These are phyloP conservation scores for Corella eumyota DNA, from an alignment of 23 tunicate species.

Conservation along the genomic window DNA sequence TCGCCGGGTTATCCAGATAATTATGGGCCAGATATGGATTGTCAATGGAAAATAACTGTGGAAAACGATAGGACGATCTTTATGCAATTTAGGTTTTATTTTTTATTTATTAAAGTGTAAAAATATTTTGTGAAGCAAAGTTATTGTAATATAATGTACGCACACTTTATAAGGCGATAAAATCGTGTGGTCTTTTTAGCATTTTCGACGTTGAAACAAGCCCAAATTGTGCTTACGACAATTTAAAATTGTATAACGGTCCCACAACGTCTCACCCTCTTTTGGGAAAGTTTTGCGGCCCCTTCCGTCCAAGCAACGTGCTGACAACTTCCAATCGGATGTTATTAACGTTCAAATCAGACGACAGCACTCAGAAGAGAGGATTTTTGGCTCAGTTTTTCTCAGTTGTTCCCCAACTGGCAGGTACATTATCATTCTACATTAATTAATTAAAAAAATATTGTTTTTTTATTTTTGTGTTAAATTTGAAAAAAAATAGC, in stretches of 20 bases:
- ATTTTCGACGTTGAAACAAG: constrained; percentile 50
- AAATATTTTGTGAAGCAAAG: not conserved
- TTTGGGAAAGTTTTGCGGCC: constrained; percentile 73
- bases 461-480: too few species aligned
- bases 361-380: constrained; percentile 24
- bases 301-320: constrained; percentile 50
- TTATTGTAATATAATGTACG: too few species aligned
- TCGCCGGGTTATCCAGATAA: constrained; percentile 38
- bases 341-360: constrained; percentile 41
- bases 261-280: constrained; percentile 29
- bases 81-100: constrained; percentile 27
- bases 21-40: constrained; percentile 27
- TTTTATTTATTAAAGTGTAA: not conserved
- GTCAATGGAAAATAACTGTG: constrained; percentile 47
- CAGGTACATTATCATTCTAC: too few species aligned
- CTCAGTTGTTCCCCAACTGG: constrained; percentile 26
- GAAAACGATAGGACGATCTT: constrained; percentile 29
- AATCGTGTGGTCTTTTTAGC: constrained; percentile 32
- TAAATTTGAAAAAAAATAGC: too few species aligned
- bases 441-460: too few species aligned
- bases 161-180: too few species aligned
- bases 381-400: constrained; percentile 56
- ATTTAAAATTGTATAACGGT: constrained; percentile 44
- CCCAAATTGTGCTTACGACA: constrained; percentile 44
- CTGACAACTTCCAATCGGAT: constrained; percentile 61